Evolutionary conservation across 2,797 vertebrate genomes (phyloP), one percentile per base, ranked within the genome.

Genomic region (Peromyscus melanophrys): DNA sequence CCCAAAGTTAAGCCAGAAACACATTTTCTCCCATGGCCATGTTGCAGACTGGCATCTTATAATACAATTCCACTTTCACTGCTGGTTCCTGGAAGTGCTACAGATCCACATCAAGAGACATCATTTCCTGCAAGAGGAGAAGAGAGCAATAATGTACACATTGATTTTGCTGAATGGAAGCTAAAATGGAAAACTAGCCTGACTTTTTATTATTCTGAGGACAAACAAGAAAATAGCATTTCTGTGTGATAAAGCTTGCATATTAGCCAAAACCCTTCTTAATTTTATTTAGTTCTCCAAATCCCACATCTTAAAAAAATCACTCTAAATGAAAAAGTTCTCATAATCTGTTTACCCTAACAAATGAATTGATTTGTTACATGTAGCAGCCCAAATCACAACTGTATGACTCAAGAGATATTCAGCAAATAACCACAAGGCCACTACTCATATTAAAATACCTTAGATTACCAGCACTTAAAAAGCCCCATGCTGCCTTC

Each of bases 251-350:
- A 13, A 76, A 81, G 1, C 77, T 88, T 25, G 13, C 16, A 59
- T 75, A 71, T 55, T 49, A 57, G 8, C 6, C 86, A 61, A 61
- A 80, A 34, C 1, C 2, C 76, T 95, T 83, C 75, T 91, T 93
- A 16, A 78, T 71, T 90, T 78, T 55, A 77, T 46, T 94, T 92
- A 88, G 89, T 63, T 80, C 85, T 5, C 17, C 13, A 90, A 91
- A 57, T 81, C 21, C 25, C 21, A n/a, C 34, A 65, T 55, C 43
- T 82, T 89, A 86, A 80, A 16, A 80, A 43, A 16, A 57, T 55
- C 3, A 29, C 1, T 71, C 89, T 83, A 71, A 9, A 40, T 37
- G 16, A 8, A 96, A 13, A 59, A 77, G 6, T 2, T 85, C 11
- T 89, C 5, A 57, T 61, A 95, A 76, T 12, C 7, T 91, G 23